A percentile compares a stretch with the other conserved stretches of the same genome.
These are phyloP conservation scores for Sebastes cheni DNA, from an alignment of 2,797 vertebrate species.

Conservation along the genomic window DNA sequence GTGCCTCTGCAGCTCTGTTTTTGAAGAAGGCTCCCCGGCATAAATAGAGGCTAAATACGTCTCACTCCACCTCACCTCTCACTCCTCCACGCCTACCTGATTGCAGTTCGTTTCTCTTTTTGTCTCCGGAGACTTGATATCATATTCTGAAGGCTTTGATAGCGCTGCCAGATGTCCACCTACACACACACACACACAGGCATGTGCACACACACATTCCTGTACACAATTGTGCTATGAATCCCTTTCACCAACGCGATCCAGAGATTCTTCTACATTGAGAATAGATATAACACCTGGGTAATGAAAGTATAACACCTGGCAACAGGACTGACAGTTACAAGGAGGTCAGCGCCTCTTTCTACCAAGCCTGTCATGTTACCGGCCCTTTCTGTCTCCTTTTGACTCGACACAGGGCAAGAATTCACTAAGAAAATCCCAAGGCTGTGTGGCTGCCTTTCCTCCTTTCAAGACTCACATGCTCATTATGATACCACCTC, in stretches of 20 bases:
- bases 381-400: not conserved
- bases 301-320: conserved; percentile 36
- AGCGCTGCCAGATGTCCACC: conserved; percentile 30
- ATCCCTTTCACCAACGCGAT: conserved; percentile 5
- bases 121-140: conserved; percentile 40
- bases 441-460: not conserved
- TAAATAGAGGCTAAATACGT: conserved; percentile 25
- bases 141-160: conserved; percentile 14
- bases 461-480: not conserved
- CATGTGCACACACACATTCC: not conserved
- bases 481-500: conserved; percentile 4
- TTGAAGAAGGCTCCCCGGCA: conserved; percentile 17
- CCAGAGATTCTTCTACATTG: not conserved
- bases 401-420: not conserved
- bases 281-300: conserved; percentile 14
- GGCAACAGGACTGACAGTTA: conserved; percentile 10
- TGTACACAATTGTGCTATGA: not conserved
- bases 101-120: conserved; percentile 20
- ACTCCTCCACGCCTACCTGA: conserved; percentile 11
- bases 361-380: conserved; percentile 13
- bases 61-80: conserved; percentile 21
- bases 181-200: not conserved
- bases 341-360: not conserved
- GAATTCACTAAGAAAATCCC: not conserved
- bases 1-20: conserved; percentile 18